A percentile compares a stretch with the other conserved stretches of the same genome.
These are phyloP conservation scores for Colletes gigas DNA, from an alignment of 1,140 invertebrate genomes.

Conservation along the genomic window DNA sequence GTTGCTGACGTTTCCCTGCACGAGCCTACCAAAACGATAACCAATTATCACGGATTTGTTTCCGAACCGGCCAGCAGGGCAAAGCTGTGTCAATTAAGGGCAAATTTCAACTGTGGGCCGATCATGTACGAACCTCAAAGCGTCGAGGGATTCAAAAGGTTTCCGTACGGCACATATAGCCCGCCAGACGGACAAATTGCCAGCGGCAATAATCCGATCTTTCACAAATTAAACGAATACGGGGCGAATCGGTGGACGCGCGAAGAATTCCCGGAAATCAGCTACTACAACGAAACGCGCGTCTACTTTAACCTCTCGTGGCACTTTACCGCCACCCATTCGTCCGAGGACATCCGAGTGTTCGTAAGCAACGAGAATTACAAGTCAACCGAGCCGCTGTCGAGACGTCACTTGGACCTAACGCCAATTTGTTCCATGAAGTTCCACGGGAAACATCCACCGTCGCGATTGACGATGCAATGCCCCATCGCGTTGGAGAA, in stretches of 20 bases:
- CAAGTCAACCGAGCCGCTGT: not conserved
- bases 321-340: not conserved
- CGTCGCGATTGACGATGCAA: not conserved
- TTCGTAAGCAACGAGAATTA: slow-evolving; percentile 7
- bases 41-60: slow-evolving; percentile 1
- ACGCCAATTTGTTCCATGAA: not conserved
- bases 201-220: not conserved
- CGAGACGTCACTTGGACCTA: slow-evolving; percentile 15
- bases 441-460: not conserved
- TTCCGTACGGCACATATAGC: not conserved
- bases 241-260: not conserved
- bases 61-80: not conserved
- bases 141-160: slow-evolving; percentile 14
- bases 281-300: not conserved
- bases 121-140: slow-evolving; percentile 30
- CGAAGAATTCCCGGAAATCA: not conserved
- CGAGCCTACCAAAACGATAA: not conserved
- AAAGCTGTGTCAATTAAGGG: not conserved
- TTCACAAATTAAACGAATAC: slow-evolving; percentile 13
- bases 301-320: not conserved
- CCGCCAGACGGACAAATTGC: slow-evolving; percentile 18
- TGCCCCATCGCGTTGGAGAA: not conserved
- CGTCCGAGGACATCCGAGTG: not conserved
- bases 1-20: not conserved
- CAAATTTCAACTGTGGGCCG: not conserved